Conservation (phyloP, 2,888 invertebrate genomes). For the Lucinisca nassula region DNA sequence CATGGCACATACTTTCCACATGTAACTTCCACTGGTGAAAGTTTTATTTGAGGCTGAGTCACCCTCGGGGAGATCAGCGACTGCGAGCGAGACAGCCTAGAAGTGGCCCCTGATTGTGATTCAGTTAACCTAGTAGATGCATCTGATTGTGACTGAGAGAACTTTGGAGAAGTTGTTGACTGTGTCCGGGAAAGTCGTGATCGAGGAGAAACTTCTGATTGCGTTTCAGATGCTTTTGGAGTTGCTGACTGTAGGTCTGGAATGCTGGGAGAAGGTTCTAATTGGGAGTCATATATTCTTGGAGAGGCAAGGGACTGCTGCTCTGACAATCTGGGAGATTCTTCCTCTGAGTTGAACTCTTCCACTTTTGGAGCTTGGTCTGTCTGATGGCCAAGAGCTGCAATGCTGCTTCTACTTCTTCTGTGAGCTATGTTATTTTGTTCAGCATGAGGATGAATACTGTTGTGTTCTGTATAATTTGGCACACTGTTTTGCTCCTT, state of each 20-base stretch:
- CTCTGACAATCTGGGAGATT: not conserved
- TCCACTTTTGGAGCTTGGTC: not conserved
- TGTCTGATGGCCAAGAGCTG: not conserved
- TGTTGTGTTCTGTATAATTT: not conserved
- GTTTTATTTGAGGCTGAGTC: not conserved
- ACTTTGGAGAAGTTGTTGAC: not conserved
- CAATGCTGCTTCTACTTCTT: not conserved
- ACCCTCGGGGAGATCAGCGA: not conserved
- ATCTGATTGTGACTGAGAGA: not conserved
- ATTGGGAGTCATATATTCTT: not conserved
- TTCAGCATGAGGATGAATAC: not conserved
- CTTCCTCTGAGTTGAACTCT: not conserved
- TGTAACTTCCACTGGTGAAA: not conserved
- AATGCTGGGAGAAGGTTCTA: not conserved
- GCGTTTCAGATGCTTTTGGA: not conserved
- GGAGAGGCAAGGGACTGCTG: not conserved
- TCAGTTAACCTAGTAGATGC: not conserved
- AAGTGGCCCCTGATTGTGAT: not conserved
- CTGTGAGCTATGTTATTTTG: not conserved
- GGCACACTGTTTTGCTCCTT: not conserved
- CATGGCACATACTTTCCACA: not conserved
- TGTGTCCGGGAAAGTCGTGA: not conserved
- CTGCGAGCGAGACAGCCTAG: not conserved
- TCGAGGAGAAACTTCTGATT: not conserved
- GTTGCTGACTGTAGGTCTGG: not conserved